These are phyloP conservation scores for Astyanax mexicanus DNA, from an alignment of 2,797 vertebrate species.

Conservation along the genomic window DNA sequence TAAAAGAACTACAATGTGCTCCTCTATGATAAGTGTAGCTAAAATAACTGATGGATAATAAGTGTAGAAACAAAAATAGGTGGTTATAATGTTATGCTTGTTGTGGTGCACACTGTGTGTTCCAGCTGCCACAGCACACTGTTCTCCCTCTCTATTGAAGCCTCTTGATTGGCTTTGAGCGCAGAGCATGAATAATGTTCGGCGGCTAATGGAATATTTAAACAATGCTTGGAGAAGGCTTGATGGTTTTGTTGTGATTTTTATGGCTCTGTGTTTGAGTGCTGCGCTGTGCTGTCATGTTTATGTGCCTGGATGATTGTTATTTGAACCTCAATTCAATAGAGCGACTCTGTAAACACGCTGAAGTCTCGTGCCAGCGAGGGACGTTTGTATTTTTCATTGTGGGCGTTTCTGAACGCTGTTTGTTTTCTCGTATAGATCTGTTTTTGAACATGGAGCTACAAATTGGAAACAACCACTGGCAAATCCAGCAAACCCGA, in stretches of 20 bases:
- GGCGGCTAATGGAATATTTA: constrained; percentile 1
- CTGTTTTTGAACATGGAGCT: constrained; percentile 49
- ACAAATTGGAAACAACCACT: constrained; percentile 54
- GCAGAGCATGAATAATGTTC: not conserved
- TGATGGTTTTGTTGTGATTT: not conserved
- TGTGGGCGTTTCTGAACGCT: constrained; percentile 39
- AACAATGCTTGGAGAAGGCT: not conserved
- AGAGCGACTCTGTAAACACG: constrained; percentile 18
- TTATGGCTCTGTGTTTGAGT: not conserved
- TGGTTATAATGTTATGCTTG: constrained; percentile 18
- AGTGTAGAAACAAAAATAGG: too few relatives aligned
- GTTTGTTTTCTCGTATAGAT: constrained; percentile 50
- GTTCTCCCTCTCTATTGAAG: not conserved
- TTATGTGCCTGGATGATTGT: constrained; percentile 10
- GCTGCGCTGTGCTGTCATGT: constrained; percentile 19
- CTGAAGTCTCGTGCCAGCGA: not conserved
- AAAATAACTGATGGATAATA: too few relatives aligned
- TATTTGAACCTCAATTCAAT: constrained; percentile 16
- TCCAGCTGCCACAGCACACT: not conserved
- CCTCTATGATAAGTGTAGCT: too few relatives aligned
- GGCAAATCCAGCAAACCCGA: constrained; percentile 47
- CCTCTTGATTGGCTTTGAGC: not conserved
- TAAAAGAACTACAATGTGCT: too few relatives aligned
- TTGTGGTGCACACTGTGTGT: constrained; percentile 1
- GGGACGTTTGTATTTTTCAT: not conserved